Base-by-base conservation (phyloP, 2,888 invertebrate genomes). In the Cacoxenus indagator region DNA sequence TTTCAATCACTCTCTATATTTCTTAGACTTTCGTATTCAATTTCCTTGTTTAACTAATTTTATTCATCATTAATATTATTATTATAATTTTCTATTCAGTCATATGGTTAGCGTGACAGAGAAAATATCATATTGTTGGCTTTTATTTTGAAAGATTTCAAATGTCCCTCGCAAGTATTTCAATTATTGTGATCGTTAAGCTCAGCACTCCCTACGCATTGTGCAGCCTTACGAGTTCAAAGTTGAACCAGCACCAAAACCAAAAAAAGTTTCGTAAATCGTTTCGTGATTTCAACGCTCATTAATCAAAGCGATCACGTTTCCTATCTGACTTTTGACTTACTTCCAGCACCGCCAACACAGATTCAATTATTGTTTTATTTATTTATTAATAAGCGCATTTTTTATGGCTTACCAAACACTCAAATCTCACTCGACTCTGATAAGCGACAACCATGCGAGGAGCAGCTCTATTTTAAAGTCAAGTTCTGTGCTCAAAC, bases 221-320 rank as follows among this genome's bases (percentile, higher is more conserved):
- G 45, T 55, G 11, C 62, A 51, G 37, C 68, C 66, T 69, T 70
- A 72, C 75, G 69, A 51, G 74, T 70, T 71, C 65, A 73, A 72
- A 77, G 69, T 64, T 64, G 67, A 73, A 59, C n/a, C n/a, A n/a
- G 59, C 62, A 68, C 9, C 22, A 22, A 51, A 51, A 48, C 22
- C 17, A 17, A 17, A 48, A 8, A 17, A 48, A 51, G 22, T 51
- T 51, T 17, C 5, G 51, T 19, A 51, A 51, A 51, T n/a, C 19
- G 5, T 51, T 48, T n/a, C 8, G 17, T 48, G 9, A 19, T 17
- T 48, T n/a, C 48, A 37, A 3, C 43, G 6, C 79, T 77, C 83
- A 83, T 80, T 79, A 80, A 80, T 80, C 80, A 80, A 81, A 74
- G 81, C 79, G 80, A 81, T 80, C 81, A 80, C 73, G 71, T 76